Evolutionary conservation across 2,113 vertebrate species (phyloP).

Genomic region (Thryonomys swinderianus): DNA sequence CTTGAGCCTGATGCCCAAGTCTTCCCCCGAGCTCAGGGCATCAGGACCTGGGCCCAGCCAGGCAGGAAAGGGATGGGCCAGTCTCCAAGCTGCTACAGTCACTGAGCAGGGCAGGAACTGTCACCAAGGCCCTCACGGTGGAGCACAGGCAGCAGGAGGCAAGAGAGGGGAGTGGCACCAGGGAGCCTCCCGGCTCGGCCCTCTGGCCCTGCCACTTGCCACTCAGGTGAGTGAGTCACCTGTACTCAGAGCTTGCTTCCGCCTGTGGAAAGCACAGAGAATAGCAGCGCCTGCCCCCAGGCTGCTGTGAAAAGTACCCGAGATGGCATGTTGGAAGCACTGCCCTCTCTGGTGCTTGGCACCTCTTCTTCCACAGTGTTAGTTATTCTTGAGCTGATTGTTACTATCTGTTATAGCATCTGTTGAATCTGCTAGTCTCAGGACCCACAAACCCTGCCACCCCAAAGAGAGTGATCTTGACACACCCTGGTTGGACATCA

Average conservation of each 20-base stretch:
- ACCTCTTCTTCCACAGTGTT: accelerated
- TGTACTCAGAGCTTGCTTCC: background rate
- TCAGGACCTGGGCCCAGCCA: background rate
- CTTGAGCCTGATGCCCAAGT: background rate
- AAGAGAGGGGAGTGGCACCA: background rate
- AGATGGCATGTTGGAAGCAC: background rate
- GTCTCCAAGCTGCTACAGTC: background rate
- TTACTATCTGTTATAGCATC: background rate
- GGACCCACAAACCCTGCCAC: background rate
- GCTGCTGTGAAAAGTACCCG: background rate
- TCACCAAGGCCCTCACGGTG: accelerated
- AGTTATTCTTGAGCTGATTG: background rate
- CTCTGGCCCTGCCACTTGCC: background rate
- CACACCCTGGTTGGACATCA: background rate
- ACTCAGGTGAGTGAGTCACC: background rate
- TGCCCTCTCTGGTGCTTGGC: accelerated
- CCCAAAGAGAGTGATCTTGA: background rate
- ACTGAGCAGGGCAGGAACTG: too few relatives aligned
- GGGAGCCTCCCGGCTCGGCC: background rate
- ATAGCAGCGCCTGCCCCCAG: background rate
- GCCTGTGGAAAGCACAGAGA: background rate
- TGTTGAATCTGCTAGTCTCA: background rate
- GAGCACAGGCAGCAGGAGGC: background rate
- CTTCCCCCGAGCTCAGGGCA: background rate
- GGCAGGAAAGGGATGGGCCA: background rate